phyloP scores from a whole-genome alignment of 1,140 invertebrate genomes.

The Chironomus striatipennis region DNA sequence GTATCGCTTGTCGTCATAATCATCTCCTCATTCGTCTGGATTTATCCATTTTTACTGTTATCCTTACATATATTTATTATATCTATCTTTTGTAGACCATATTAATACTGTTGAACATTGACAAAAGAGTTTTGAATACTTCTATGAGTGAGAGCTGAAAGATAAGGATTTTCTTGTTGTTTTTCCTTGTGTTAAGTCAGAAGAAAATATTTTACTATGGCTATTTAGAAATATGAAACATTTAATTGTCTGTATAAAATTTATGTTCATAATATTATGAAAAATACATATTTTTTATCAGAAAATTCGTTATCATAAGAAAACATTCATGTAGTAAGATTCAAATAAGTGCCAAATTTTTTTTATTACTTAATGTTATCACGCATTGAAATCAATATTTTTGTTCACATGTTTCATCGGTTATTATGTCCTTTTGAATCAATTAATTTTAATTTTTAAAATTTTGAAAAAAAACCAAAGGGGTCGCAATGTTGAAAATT shows the following conservation, averaged over 20 bases:
- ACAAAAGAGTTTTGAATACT: not conserved
- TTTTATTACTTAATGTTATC: too few species aligned
- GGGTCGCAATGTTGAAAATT: too few species aligned
- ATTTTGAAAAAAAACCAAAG: too few species aligned
- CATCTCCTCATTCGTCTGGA: not conserved
- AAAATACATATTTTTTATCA: not conserved
- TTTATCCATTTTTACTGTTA: not conserved
- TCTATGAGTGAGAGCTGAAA: not conserved
- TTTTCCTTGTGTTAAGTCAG: slow-evolving; percentile 15
- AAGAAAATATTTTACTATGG: slow-evolving; percentile 13
- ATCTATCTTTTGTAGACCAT: not conserved
- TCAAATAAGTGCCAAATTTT: too few species aligned
- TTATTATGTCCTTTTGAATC: too few species aligned
- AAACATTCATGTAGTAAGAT: too few species aligned
- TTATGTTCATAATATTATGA: not conserved
- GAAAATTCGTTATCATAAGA: not conserved
- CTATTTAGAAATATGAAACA: not conserved
- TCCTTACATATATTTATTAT: not conserved
- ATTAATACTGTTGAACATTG: not conserved
- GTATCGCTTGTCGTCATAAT: not conserved
- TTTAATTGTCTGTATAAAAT: too few species aligned
- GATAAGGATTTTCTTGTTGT: not conserved
- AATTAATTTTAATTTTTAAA: too few species aligned
- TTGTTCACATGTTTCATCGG: too few species aligned
- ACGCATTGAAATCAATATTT: too few species aligned